These are phyloP conservation scores for Lindbergichthys nudifrons DNA, from an alignment of 2,797 vertebrate species.

Conservation along the genomic window DNA sequence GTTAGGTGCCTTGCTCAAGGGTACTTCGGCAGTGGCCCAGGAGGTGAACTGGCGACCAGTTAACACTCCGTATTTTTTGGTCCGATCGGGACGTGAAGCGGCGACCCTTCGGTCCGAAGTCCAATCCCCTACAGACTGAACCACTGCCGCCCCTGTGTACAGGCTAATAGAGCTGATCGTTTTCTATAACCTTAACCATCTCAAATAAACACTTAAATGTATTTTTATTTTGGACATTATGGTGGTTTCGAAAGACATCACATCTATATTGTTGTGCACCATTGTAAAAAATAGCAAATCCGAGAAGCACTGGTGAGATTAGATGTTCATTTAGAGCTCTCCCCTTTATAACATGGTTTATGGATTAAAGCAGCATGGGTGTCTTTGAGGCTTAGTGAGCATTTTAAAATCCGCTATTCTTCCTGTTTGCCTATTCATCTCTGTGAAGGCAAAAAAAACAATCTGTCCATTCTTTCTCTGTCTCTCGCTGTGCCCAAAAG, in stretches of 20 bases:
- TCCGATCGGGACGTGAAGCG: no score
- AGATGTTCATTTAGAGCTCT: slow-evolving; percentile 69
- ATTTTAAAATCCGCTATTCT: slow-evolving; percentile 70
- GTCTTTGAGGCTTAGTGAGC: slow-evolving; percentile 75
- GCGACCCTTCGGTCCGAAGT: no score
- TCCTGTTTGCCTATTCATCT: slow-evolving; percentile 62
- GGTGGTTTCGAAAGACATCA: neutral
- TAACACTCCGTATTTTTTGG: no score
- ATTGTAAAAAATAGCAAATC: slow-evolving; percentile 27
- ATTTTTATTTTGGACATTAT: neutral
- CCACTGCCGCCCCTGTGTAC: neutral
- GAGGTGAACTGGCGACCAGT: no score
- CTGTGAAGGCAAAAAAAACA: slow-evolving; percentile 65
- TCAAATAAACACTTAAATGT: neutral
- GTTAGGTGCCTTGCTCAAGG: no score
- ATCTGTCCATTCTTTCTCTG: slow-evolving; percentile 63
- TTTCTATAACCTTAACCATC: neutral
- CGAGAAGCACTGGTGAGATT: slow-evolving; percentile 60
- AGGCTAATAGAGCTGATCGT: neutral
- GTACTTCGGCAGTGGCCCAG: no score
- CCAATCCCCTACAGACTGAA: no score
- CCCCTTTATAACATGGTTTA: slow-evolving; percentile 61
- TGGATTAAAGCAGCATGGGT: slow-evolving; percentile 73
- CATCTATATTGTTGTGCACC: neutral
- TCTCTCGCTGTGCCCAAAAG: slow-evolving; percentile 38